A percentile compares a stretch with the other conserved stretches of the same genome.
Evolutionary conservation across 35 echinoderm and acorn worm genomes (phyloP).

Genomic region (Heliocidaris tuberculata): DNA sequence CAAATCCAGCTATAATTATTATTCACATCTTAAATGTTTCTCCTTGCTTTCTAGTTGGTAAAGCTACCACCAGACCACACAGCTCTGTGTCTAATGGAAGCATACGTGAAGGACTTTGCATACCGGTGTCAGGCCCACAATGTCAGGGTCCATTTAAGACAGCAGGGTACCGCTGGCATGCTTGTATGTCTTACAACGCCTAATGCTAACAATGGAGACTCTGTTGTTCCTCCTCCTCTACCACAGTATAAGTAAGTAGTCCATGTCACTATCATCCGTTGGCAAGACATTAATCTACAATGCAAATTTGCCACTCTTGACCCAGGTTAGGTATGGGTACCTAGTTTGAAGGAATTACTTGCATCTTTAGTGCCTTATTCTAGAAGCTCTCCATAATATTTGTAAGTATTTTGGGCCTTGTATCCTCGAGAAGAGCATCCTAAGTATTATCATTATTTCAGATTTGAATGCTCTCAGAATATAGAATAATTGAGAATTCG

Average conservation of each 20-base stretch:
- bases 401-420: too few relatives aligned
- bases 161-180: constrained; percentile 42
- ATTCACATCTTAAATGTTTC: not conserved
- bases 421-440: too few relatives aligned
- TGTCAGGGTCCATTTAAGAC: not conserved
- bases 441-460: too few relatives aligned
- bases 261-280: too few relatives aligned
- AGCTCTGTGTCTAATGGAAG: constrained; percentile 71
- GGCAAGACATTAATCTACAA: too few relatives aligned
- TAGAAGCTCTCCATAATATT: too few relatives aligned
- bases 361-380: too few relatives aligned
- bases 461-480: too few relatives aligned
- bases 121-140: constrained; percentile 65
- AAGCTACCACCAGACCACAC: constrained; percentile 76
- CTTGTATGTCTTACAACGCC: not conserved
- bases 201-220: constrained; percentile 49
- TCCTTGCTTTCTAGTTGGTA: constrained; percentile 57
- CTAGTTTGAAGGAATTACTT: too few relatives aligned
- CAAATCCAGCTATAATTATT: too few relatives aligned
- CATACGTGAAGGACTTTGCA: constrained; percentile 88
- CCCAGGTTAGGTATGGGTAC: not conserved
- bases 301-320: not conserved
- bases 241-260: constrained; percentile 85
- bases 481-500: too few relatives aligned
- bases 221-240: constrained; percentile 55